phyloP scores from a whole-genome alignment of 2,113 vertebrate genomes.

The Austrofundulus limnaeus region DNA sequence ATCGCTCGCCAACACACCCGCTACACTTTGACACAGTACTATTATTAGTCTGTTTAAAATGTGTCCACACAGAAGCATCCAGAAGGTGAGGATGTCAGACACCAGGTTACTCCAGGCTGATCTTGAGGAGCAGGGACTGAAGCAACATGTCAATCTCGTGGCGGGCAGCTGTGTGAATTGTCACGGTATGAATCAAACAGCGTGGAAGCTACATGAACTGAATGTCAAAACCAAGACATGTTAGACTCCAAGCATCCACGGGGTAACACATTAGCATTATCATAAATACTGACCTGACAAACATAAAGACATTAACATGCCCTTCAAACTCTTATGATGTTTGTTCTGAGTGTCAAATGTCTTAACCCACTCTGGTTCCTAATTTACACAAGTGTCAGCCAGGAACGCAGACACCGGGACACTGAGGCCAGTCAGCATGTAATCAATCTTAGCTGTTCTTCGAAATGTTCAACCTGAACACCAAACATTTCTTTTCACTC shows the following conservation, averaged over 20 bases:
- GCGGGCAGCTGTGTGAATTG: conserved; percentile 23
- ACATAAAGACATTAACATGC: conserved; percentile 17
- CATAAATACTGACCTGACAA: conserved; percentile 9
- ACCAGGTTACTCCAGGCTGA: conserved; percentile 10
- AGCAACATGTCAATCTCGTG: conserved; percentile 27
- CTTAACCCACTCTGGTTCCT: conserved; percentile 2
- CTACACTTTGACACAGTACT: conserved; percentile 45
- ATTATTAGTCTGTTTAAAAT: conserved; percentile 48
- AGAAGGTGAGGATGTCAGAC: conserved; percentile 45
- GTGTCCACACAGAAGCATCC: conserved; percentile 32
- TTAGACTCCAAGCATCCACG: conserved; percentile 9
- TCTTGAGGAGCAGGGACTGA: neutral
- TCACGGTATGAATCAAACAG: conserved; percentile 8
- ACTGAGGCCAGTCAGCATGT: neutral
- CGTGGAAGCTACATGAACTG: conserved; percentile 29
- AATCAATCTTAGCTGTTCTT: neutral
- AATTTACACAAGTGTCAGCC: conserved; percentile 8
- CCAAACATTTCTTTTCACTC: neutral
- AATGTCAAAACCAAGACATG: conserved; percentile 26
- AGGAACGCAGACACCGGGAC: neutral
- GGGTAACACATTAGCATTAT: conserved; percentile 20
- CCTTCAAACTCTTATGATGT: conserved; percentile 24
- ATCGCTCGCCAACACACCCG: conserved; percentile 28
- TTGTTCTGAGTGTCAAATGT: conserved; percentile 21
- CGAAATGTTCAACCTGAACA: neutral